These are phyloP conservation scores for Emydoidea blandingii DNA, from an alignment of 2,797 vertebrate genomes.

Conservation along the genomic window DNA sequence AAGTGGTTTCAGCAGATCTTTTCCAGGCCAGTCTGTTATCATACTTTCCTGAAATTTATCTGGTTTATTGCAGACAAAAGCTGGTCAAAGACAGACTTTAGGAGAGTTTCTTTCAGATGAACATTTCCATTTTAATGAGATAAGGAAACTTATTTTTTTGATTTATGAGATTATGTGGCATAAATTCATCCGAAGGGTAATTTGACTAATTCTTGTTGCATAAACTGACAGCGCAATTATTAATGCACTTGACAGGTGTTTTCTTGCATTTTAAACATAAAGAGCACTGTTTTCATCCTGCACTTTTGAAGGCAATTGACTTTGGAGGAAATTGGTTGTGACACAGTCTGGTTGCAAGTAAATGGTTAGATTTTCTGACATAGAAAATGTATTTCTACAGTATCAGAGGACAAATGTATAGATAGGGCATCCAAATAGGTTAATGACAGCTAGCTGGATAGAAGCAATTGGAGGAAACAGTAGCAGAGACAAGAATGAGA, in stretches of 20 bases:
- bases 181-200: not conserved
- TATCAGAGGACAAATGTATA: not conserved
- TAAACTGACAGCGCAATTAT: conserved; percentile 30
- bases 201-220: conserved; percentile 21
- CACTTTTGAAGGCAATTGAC: not conserved
- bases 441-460: not conserved
- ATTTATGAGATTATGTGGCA: not conserved
- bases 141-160: conserved; percentile 10
- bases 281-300: not conserved
- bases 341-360: not conserved
- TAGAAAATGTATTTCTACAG: not conserved
- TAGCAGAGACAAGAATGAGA: conserved; percentile 3
- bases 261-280: conserved; percentile 53
- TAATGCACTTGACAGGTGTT: conserved; percentile 53
- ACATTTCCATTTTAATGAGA: not conserved
- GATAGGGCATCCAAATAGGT: not conserved
- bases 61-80: not conserved
- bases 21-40: not conserved
- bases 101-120: not conserved
- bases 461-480: conserved; percentile 10
- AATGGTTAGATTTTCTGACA: not conserved
- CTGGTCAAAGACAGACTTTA: not conserved
- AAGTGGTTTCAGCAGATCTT: not conserved
- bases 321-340: not conserved
- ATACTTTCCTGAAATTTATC: not conserved